Percentiles rank a stretch among this genome's conserved stretches.
Evolutionary conservation across 2,797 vertebrate genomes (phyloP).

Genomic region (Rhyacichthys aspro): DNA sequence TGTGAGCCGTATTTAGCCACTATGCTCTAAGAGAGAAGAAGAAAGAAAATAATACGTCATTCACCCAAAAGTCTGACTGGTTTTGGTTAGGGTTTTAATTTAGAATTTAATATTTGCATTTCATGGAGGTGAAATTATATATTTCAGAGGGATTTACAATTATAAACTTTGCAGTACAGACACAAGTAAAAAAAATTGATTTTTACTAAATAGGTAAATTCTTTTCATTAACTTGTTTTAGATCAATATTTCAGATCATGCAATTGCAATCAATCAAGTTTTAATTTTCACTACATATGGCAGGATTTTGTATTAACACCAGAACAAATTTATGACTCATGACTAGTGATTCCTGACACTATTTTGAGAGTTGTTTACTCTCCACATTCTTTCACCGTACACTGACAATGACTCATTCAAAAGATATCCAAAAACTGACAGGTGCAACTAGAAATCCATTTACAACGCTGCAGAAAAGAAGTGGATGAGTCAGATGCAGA

Average conservation of each 20-base stretch:
- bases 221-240: no score
- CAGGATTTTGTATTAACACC: neutral
- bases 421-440: constrained; percentile 22
- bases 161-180: constrained; percentile 4
- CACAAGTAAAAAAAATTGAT: neutral
- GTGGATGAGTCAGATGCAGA: constrained; percentile 18
- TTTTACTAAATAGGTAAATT: no score
- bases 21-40: constrained; percentile 78
- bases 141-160: neutral
- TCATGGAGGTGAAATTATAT: no score
- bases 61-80: neutral
- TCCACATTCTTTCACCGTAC: neutral
- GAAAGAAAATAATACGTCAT: neutral
- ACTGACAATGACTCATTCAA: constrained; percentile 22
- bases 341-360: neutral
- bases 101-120: no score
- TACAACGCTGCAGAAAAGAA: constrained; percentile 22
- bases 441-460: constrained; percentile 37
- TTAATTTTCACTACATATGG: neutral
- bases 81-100: no score
- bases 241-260: no score
- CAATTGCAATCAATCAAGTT: no score
- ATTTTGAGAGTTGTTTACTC: constrained; percentile 14
- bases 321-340: constrained; percentile 4
- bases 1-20: constrained; percentile 92